Conservation (phyloP, 2,888 invertebrate species). For the Acleris literana region DNA sequence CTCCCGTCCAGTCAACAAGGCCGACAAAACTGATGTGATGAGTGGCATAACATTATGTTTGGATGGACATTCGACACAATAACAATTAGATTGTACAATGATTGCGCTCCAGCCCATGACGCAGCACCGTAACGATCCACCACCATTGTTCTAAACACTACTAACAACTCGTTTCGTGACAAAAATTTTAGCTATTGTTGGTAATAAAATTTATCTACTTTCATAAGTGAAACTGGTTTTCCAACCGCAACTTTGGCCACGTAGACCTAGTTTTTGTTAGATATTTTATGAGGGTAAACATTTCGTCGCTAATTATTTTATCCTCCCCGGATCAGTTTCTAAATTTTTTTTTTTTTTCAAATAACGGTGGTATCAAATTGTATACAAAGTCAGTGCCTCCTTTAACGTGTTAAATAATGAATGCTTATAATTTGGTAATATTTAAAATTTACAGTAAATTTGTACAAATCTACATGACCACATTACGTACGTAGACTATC, state of each 20-base stretch:
- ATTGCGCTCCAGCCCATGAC: slow-evolving; percentile 73
- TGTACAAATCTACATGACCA: slow-evolving; percentile 20
- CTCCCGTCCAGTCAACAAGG: slow-evolving; percentile 35
- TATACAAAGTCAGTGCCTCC: no score
- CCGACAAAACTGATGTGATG: slow-evolving; percentile 53
- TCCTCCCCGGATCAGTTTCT: no score
- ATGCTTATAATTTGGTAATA: no score
- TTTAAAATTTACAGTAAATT: slow-evolving; percentile 9
- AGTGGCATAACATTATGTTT: slow-evolving; percentile 47
- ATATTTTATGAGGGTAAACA: no score
- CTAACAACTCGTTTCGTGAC: slow-evolving; percentile 50
- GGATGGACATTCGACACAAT: slow-evolving; percentile 63
- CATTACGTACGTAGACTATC: neutral
- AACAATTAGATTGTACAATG: slow-evolving; percentile 72
- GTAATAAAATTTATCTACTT: no score
- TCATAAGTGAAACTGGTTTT: no score
- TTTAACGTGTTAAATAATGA: no score
- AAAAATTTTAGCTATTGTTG: slow-evolving; percentile 33
- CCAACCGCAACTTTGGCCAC: no score
- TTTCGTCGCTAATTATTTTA: no score
- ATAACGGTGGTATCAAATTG: no score
- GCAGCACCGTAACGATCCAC: slow-evolving; percentile 62
- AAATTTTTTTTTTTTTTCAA: no score
- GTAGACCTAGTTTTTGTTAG: no score
- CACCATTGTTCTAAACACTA: slow-evolving; percentile 72